phyloP scores from a whole-genome alignment of 2,888 invertebrate species.

The Platycnemis pennipes region DNA sequence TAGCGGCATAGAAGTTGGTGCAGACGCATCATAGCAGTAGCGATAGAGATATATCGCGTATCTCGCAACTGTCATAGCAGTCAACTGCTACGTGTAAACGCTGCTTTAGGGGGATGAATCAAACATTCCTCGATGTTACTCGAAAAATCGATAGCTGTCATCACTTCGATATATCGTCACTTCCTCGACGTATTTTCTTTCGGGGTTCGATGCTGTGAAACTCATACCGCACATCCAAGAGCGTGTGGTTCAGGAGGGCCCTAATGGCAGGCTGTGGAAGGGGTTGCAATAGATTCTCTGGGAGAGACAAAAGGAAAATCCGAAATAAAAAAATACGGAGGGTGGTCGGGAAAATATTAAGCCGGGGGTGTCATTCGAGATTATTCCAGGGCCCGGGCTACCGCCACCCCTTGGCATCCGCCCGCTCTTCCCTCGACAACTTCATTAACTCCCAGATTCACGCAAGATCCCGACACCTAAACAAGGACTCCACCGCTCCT shows the following conservation, averaged over 20 bases:
- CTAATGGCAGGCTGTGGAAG: not conserved
- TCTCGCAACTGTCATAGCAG: no score
- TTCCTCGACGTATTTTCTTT: no score
- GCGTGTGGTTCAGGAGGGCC: not conserved
- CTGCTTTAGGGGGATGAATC: no score
- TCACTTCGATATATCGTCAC: no score
- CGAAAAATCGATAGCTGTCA: no score
- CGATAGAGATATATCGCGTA: no score
- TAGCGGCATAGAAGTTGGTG: no score
- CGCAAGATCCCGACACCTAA: constrained; percentile 7
- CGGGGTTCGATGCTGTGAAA: no score
- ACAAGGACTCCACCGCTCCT: not conserved
- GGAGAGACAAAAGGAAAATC: not conserved
- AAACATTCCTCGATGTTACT: no score
- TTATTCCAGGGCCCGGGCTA: not conserved
- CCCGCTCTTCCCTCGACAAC: not conserved
- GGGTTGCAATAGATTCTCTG: not conserved
- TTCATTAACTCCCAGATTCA: constrained; percentile 15
- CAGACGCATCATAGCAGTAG: no score
- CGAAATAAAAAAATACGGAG: not conserved
- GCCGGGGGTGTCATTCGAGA: not conserved
- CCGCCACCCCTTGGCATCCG: not conserved
- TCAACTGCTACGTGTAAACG: no score
- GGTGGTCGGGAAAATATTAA: not conserved
- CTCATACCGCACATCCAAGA: no score